phyloP scores from a whole-genome alignment of 1,140 invertebrate species.

The Cotesia glomerata region DNA sequence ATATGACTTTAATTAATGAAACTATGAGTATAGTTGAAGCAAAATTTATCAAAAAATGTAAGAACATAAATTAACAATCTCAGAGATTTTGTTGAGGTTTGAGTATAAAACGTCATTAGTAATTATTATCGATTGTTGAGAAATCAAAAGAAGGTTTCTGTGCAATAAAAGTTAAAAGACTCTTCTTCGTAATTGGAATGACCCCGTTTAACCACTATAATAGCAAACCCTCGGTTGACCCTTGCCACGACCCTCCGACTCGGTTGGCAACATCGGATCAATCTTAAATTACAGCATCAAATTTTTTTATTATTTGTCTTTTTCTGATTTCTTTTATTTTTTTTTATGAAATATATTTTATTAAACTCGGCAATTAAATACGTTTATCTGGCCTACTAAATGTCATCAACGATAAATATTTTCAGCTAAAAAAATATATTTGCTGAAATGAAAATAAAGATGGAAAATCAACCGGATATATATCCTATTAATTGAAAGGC shows the following conservation, averaged over 20 bases:
- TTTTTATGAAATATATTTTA: too few relatives aligned
- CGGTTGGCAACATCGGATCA: constrained; percentile 1
- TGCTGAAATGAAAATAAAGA: neutral
- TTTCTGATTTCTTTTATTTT: too few relatives aligned
- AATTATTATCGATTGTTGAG: neutral
- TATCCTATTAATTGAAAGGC: neutral
- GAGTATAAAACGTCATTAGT: neutral
- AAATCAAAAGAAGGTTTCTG: constrained; percentile 1
- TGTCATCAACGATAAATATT: too few relatives aligned
- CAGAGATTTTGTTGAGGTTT: too few relatives aligned
- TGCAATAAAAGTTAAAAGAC: constrained; percentile 41
- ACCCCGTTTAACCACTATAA: constrained; percentile 57
- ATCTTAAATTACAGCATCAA: neutral
- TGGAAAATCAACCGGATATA: neutral
- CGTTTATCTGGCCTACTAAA: too few relatives aligned
- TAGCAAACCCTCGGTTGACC: constrained; percentile 38
- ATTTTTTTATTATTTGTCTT: neutral
- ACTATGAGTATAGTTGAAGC: too few relatives aligned
- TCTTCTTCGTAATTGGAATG: constrained; percentile 50
- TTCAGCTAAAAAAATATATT: neutral
- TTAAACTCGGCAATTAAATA: too few relatives aligned
- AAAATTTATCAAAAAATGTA: too few relatives aligned
- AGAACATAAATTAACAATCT: too few relatives aligned
- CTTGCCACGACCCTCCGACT: constrained; percentile 25
- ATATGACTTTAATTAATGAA: neutral